Evolutionary conservation across 2,888 invertebrate genomes (phyloP).

Genomic region (Carabus problematicus): DNA sequence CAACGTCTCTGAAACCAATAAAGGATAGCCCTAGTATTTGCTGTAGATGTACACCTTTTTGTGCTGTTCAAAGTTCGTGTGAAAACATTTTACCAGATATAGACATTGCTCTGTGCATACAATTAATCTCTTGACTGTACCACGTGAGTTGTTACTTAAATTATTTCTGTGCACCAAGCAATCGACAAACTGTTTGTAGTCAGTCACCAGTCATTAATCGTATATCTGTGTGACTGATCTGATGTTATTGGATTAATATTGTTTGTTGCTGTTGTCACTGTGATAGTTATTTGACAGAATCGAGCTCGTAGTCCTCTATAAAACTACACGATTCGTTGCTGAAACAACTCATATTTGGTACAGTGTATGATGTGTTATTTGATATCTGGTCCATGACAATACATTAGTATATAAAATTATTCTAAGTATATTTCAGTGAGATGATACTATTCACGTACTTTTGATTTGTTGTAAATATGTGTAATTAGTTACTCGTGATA

Average conservation of each 20-base stretch:
- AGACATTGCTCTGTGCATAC: constrained; percentile 32
- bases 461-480: constrained; percentile 38
- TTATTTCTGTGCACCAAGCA: too few relatives aligned
- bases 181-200: too few relatives aligned
- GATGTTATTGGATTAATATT: not conserved
- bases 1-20: constrained; percentile 27
- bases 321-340: too few relatives aligned
- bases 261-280: not conserved
- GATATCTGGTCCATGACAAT: constrained; percentile 60
- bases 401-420: constrained; percentile 58
- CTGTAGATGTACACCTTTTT: constrained; percentile 38
- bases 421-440: constrained; percentile 61
- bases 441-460: constrained; percentile 55
- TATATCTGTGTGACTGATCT: not conserved
- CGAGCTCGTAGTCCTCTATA: too few relatives aligned
- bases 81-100: constrained; percentile 12
- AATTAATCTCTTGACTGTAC: constrained; percentile 1
- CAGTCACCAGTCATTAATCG: too few relatives aligned
- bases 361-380: too few relatives aligned
- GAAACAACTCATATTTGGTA: too few relatives aligned
- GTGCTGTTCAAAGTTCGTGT: constrained; percentile 35
- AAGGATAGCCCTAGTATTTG: constrained; percentile 31
- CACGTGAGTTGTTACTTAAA: too few relatives aligned
- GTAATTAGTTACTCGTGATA: constrained; percentile 29
- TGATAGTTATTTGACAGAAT: too few relatives aligned